Evolutionary conservation across 2,888 invertebrate genomes (phyloP).

Genomic region (Bembecia ichneumoniformis): DNA sequence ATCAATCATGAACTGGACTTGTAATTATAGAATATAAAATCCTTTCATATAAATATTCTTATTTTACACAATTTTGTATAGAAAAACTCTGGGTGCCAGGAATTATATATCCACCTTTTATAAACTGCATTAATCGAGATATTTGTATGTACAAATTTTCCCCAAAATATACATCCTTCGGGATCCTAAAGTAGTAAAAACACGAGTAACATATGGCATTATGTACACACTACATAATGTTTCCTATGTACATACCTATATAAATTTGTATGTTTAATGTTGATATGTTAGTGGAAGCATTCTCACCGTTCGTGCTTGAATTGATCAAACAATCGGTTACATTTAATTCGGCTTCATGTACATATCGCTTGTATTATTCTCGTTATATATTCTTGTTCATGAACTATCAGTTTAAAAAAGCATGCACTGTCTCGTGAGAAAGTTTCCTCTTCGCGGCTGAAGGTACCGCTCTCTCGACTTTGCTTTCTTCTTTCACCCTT

Average conservation of each 20-base stretch:
- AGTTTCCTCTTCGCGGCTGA: constrained; percentile 91
- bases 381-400: constrained; percentile 67
- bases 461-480: constrained; percentile 81
- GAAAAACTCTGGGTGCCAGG: too few relatives aligned
- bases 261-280: constrained; percentile 12
- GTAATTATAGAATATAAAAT: too few relatives aligned
- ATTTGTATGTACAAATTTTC: too few relatives aligned
- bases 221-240: constrained; percentile 18
- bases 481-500: constrained; percentile 74
- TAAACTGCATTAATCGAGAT: too few relatives aligned
- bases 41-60: too few relatives aligned
- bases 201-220: constrained; percentile 29
- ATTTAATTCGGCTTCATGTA: constrained; percentile 73
- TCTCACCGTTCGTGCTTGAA: constrained; percentile 74
- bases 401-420: constrained; percentile 73
- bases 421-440: constrained; percentile 83
- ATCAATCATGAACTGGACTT: too few relatives aligned
- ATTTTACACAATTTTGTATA: too few relatives aligned
- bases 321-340: constrained; percentile 64
- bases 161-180: not conserved
- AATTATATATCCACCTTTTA: too few relatives aligned
- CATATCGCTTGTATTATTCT: constrained; percentile 75
- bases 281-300: constrained; percentile 67
- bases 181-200: not conserved
- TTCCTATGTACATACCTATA: not conserved